Conservation (phyloP, 2,888 invertebrate species). For the Orthosia cruda region DNA sequence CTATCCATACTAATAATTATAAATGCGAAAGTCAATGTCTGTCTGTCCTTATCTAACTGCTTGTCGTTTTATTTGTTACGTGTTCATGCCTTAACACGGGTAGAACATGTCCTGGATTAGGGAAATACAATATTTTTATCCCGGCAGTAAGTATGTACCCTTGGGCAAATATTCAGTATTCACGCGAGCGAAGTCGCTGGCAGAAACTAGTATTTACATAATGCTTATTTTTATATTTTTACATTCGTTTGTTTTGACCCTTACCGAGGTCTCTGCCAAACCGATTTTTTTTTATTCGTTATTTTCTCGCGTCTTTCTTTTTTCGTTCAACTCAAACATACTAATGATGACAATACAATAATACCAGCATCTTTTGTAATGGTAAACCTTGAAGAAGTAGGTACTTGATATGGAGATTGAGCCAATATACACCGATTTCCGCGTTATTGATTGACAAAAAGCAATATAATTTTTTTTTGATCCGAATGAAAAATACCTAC, state of each 20-base stretch:
- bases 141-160: too few species aligned
- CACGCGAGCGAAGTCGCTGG: too few species aligned
- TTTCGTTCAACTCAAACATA: background rate
- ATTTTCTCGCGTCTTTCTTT: too few species aligned
- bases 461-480: conserved; percentile 6
- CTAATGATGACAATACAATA: conserved; percentile 19
- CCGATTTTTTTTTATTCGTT: too few species aligned
- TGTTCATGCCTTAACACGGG: too few species aligned
- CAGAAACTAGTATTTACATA: background rate
- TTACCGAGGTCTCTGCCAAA: background rate
- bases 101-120: too few species aligned
- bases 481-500: background rate
- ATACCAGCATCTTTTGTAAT: conserved; percentile 23
- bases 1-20: too few species aligned
- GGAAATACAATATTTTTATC: too few species aligned
- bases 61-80: too few species aligned
- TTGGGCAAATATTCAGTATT: too few species aligned
- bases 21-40: too few species aligned
- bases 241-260: background rate
- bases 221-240: background rate
- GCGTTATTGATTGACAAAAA: conserved; percentile 22
- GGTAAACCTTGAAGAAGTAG: conserved; percentile 9
- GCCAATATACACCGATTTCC: conserved; percentile 23
- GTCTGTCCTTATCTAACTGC: too few species aligned
- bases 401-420: conserved; percentile 16